These are phyloP conservation scores for Oryzias celebensis DNA, from an alignment of 2,113 vertebrate species.

Conservation along the genomic window DNA sequence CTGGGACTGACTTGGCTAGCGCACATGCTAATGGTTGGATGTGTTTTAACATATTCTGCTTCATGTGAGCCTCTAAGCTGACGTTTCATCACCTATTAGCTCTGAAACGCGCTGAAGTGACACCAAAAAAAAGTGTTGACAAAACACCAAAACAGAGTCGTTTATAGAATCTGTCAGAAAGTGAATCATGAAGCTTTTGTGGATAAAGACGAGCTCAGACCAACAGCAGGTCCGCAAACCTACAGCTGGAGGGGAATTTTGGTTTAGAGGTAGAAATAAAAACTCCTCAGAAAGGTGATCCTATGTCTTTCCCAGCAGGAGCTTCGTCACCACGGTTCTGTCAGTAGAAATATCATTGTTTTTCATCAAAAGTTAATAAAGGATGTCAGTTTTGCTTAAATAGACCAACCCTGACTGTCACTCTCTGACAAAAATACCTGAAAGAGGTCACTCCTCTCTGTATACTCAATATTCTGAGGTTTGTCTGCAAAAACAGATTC, in stretches of 20 bases:
- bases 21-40: conserved; percentile 69
- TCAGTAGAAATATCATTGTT: conserved; percentile 45
- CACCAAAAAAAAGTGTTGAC: conserved; percentile 62
- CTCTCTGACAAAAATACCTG: conserved; percentile 13
- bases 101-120: conserved; percentile 32
- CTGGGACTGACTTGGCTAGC: conserved; percentile 63
- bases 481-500: no score
- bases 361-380: conserved; percentile 52
- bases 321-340: conserved; percentile 54
- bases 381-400: conserved; percentile 51
- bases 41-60: conserved; percentile 53
- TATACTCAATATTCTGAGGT: conserved; percentile 6
- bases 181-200: no score
- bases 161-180: conserved; percentile 17
- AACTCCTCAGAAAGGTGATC: conserved; percentile 29
- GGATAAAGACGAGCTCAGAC: conserved; percentile 30
- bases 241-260: conserved; percentile 44
- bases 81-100: conserved; percentile 72
- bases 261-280: conserved; percentile 44
- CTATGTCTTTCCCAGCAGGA: conserved; percentile 44
- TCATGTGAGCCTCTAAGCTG: conserved; percentile 42
- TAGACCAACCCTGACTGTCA: conserved; percentile 23
- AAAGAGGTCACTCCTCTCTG: conserved; percentile 36
- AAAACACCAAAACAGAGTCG: conserved; percentile 68
- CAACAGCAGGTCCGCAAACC: conserved; percentile 31